Percentiles rank a stretch among this genome's conserved stretches.
phyloP scores from a whole-genome alignment of 2,888 invertebrate genomes.

The Cephalotes varians region DNA sequence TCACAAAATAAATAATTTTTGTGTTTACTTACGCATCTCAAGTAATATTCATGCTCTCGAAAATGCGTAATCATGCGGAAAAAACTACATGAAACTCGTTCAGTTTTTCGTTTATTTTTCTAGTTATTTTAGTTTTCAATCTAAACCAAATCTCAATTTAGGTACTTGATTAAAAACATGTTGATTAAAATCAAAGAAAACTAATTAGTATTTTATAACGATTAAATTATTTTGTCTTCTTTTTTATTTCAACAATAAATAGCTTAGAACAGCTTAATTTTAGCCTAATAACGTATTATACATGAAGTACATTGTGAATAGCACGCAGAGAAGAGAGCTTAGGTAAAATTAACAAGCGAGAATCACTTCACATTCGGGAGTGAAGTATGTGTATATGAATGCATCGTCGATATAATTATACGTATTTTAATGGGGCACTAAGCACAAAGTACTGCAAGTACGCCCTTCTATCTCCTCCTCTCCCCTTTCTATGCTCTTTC shows the following conservation, averaged over 20 bases:
- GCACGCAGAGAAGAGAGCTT: neutral
- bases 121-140: too few relatives aligned
- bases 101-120: neutral
- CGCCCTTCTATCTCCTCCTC: neutral
- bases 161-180: neutral
- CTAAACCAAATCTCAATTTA: neutral
- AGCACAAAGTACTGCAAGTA: slow-evolving; percentile 26
- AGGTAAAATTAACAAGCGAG: slow-evolving; percentile 12
- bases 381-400: slow-evolving; percentile 14
- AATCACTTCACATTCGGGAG: slow-evolving; percentile 17
- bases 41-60: neutral
- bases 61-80: neutral
- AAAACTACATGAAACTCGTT: neutral
- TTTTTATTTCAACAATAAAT: neutral
- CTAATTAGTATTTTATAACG: neutral
- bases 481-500: neutral
- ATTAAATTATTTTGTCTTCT: neutral
- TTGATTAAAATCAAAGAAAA: neutral
- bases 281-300: neutral
- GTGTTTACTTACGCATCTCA: neutral
- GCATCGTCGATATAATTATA: slow-evolving; percentile 47
- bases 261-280: neutral
- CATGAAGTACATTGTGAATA: neutral
- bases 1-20: slow-evolving; percentile 24
- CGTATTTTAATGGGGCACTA: neutral